Conservation (phyloP, 2,113 vertebrate genomes). For the Monarcha castaneiventris region DNA sequence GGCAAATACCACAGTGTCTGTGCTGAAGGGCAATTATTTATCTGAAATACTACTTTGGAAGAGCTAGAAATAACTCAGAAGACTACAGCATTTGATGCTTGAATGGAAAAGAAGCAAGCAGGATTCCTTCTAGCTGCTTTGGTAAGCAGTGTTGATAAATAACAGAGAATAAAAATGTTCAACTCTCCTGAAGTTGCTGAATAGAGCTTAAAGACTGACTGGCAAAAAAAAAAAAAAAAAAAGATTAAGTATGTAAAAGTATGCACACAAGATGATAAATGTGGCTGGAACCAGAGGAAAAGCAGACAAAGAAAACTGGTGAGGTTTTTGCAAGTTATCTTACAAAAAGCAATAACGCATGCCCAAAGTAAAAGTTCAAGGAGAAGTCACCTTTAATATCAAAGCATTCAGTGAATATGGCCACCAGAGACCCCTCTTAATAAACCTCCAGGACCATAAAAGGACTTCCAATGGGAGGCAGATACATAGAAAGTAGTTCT, state of each 20-base stretch:
- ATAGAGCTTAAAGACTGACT: background rate
- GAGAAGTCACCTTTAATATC: background rate
- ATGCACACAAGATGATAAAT: background rate
- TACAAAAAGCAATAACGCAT: background rate
- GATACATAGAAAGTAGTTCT: background rate
- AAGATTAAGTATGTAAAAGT: background rate
- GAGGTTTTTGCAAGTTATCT: background rate
- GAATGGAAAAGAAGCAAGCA: background rate
- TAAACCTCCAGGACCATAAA: background rate
- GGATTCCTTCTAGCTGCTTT: background rate
- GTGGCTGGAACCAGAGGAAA: background rate
- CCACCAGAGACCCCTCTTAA: background rate
- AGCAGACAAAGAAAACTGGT: background rate
- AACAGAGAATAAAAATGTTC: background rate
- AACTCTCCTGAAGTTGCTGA: background rate
- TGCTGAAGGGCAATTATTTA: background rate
- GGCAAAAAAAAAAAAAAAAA: background rate
- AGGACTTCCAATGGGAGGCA: background rate
- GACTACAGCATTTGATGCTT: background rate
- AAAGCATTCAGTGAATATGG: background rate
- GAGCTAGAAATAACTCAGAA: background rate
- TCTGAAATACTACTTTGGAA: background rate
- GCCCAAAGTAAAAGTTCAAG: background rate
- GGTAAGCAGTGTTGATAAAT: background rate
- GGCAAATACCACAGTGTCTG: background rate